These are phyloP conservation scores for Scortum barcoo DNA, from an alignment of 2,113 vertebrate species.

Conservation along the genomic window DNA sequence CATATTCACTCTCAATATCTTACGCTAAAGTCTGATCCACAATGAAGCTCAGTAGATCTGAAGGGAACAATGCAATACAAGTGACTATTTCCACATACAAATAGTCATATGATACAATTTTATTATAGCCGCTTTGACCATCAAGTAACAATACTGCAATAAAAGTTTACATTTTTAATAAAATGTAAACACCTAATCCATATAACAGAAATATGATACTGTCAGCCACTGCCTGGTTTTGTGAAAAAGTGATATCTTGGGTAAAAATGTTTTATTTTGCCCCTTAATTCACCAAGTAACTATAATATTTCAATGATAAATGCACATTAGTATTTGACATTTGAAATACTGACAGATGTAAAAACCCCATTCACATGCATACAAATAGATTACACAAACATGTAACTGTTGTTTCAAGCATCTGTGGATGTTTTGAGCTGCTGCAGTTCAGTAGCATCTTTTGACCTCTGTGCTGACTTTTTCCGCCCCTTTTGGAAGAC, in stretches of 20 bases:
- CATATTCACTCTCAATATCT: no score
- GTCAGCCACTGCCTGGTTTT: not conserved
- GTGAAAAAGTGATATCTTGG: no score
- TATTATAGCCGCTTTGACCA: not conserved
- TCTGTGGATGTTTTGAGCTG: constrained; percentile 83
- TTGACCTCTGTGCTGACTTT: not conserved
- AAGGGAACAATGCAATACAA: no score
- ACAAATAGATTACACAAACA: constrained; percentile 4
- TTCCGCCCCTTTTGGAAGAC: constrained; percentile 87
- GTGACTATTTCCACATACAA: no score
- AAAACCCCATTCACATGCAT: not conserved
- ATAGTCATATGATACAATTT: no score
- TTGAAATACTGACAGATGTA: constrained; percentile 24
- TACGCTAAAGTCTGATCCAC: no score
- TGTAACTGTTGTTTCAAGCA: constrained; percentile 74
- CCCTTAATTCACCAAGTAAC: not conserved
- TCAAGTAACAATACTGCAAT: not conserved
- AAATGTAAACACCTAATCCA: constrained; percentile 35
- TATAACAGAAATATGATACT: not conserved
- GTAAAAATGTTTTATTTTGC: no score
- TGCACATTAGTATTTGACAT: not conserved
- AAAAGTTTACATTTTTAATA: not conserved
- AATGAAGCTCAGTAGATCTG: no score
- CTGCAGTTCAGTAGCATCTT: constrained; percentile 86
- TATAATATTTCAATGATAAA: not conserved